A percentile compares a stretch with the other conserved stretches of the same genome.
Evolutionary conservation across 2,888 invertebrate species (phyloP).

Genomic region (Lasioglossum figueresi): DNA sequence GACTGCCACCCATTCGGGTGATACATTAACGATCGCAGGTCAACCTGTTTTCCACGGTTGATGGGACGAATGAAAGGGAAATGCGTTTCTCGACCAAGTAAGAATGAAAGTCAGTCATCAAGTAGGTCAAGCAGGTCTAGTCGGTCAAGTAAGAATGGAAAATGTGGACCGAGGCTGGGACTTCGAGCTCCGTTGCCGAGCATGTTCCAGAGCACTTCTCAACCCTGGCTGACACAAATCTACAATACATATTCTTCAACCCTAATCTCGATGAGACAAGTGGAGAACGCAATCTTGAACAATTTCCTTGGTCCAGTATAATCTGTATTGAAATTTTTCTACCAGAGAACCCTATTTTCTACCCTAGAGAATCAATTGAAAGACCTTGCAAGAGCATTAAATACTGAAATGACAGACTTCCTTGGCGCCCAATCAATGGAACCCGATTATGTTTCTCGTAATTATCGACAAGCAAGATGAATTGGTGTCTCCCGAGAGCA

Average conservation of each 20-base stretch:
- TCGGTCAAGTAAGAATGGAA: constrained; percentile 5
- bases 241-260: neutral
- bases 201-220: neutral
- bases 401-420: neutral
- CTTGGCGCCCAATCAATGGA: neutral
- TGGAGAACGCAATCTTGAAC: neutral
- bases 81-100: neutral
- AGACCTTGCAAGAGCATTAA: neutral
- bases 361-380: neutral
- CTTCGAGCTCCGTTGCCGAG: neutral
- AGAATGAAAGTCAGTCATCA: constrained; percentile 11
- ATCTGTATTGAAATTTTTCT: neutral
- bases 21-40: neutral
- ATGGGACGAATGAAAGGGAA: neutral
- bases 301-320: neutral
- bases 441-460: neutral
- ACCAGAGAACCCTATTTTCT: too few species aligned
- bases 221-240: neutral
- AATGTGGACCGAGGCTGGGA: neutral
- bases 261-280: neutral
- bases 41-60: neutral
- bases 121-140: constrained; percentile 16
- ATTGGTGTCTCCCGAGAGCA: neutral
- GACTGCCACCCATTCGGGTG: neutral
- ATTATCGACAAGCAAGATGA: neutral